A percentile compares a stretch with the other conserved stretches of the same genome.
These are phyloP conservation scores for Oceanodroma tethys DNA, from an alignment of 2,113 vertebrate genomes.

Conservation along the genomic window DNA sequence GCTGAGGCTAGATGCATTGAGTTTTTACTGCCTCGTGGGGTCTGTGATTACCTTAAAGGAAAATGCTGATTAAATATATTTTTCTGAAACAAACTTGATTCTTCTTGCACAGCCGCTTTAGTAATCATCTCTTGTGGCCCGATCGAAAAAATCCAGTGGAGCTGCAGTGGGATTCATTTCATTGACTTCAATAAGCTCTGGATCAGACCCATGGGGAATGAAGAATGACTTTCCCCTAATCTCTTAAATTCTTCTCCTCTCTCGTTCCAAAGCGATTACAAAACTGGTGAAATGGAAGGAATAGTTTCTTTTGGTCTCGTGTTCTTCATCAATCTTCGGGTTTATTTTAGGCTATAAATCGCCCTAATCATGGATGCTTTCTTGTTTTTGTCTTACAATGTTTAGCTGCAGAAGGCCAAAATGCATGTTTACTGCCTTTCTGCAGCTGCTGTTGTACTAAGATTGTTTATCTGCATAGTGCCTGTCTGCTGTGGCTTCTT, in stretches of 20 bases:
- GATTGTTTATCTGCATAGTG: constrained; percentile 59
- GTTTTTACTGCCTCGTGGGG: background rate
- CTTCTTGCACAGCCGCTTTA: background rate
- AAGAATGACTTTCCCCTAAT: constrained; percentile 36
- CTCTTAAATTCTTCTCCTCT: constrained; percentile 25
- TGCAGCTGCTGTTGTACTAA: constrained; percentile 59
- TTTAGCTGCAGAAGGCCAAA: constrained; percentile 61
- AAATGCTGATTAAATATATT: background rate
- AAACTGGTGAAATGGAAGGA: constrained; percentile 31
- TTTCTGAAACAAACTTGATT: background rate
- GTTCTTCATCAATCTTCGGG: constrained; percentile 20
- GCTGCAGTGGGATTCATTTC: background rate
- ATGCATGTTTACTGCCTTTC: constrained; percentile 52
- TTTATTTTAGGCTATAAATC: constrained; percentile 60
- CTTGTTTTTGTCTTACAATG: constrained; percentile 49
- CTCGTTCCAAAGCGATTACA: background rate
- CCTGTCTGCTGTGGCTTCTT: constrained; percentile 42
- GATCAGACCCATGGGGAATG: constrained; percentile 5
- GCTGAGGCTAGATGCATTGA: background rate
- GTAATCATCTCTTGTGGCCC: background rate
- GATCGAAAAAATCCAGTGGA: background rate
- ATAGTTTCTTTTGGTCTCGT: constrained; percentile 29
- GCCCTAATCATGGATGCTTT: constrained; percentile 8
- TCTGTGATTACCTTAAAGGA: background rate
- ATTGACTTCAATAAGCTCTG: constrained; percentile 27